Base-by-base conservation (phyloP, 2,113 vertebrate genomes). In the Gadus chalcogrammus region DNA sequence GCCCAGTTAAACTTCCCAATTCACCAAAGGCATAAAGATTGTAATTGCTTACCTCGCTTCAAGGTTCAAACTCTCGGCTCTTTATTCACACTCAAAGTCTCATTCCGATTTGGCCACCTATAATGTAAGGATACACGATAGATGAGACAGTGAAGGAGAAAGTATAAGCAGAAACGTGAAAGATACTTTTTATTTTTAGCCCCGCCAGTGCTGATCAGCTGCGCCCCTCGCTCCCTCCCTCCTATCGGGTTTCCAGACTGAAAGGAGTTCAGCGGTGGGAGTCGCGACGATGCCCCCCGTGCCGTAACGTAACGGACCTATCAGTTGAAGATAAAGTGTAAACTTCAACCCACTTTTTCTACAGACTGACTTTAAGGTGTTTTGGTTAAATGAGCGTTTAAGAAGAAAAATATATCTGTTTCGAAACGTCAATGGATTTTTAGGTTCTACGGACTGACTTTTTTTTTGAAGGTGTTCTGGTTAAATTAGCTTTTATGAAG, bases 171-270 rank as follows among this genome's bases (percentile, higher is more conserved):
- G 76, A 85, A 80, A 73, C 2, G 71, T 73, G 85, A 69, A 70
- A 81, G 76, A 84, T 83, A 77, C 80, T 74, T 75, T 90, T 93
- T 98, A 98, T 98, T 97, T 98, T 98, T 97, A 97, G 95, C 88
- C 85, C 81, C 71, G 77, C 56, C 31, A 35, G 84, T 84, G 89
- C 87, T 24, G 24, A 91, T 93, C 95, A 97, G 95, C 94, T 95
- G 91, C 71, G 90, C 90, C 55, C 55, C 55, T n/a, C 55, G 4
- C 55, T n/a, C 55, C 55, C 55, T 6, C n/a, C 55, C 55, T 58
- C 55, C 55, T n/a, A 58, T 58, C 55, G n/a, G 55, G 55, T 58
- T 58, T 58, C 55, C n/a, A 58, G 55, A 58, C 55, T 56, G 55
- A 15, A 56, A 24, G 2, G 2, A 55, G 16, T 55, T 13, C 53